A percentile compares a stretch with the other conserved stretches of the same genome.
Evolutionary conservation across 2,888 invertebrate genomes (phyloP).

Genomic region (Drosophila parthenogenetica): DNA sequence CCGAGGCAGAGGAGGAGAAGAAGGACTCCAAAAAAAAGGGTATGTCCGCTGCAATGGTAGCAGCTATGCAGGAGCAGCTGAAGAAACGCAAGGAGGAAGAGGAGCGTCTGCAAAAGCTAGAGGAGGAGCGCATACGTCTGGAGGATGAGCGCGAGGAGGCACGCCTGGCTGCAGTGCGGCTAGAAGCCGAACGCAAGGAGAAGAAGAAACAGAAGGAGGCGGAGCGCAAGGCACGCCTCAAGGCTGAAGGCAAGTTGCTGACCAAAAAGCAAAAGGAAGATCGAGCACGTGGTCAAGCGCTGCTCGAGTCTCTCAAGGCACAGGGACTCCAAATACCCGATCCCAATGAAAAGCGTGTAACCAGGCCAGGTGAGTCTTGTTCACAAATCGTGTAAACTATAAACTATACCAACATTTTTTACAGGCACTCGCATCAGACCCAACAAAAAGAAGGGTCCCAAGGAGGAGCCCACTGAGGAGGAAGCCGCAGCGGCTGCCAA

Average conservation of each 20-base stretch:
- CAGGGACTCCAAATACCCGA: constrained; percentile 94
- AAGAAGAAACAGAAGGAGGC: constrained; percentile 96
- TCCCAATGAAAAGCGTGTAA: constrained; percentile 87
- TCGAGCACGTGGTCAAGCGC: constrained; percentile 93
- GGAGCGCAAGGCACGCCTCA: constrained; percentile 95
- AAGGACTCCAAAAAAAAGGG: constrained; percentile 87
- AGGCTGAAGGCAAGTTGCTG: constrained; percentile 97
- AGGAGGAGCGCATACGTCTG: constrained; percentile 91
- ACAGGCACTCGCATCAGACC: constrained; percentile 90
- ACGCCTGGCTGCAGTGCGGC: constrained; percentile 90
- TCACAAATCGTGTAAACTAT: no score
- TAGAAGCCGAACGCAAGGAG: constrained; percentile 95
- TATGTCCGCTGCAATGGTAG: constrained; percentile 93
- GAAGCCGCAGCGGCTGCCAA: constrained; percentile 63
- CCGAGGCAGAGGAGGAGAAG: constrained; percentile 86
- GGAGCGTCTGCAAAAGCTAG: constrained; percentile 89
- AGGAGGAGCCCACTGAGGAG: constrained; percentile 82
- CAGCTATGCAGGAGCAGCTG: constrained; percentile 96
- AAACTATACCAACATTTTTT: background rate
- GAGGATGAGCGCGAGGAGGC: constrained; percentile 91
- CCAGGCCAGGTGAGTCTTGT: constrained; percentile 85
- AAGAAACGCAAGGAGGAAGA: constrained; percentile 95
- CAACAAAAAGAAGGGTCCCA: constrained; percentile 89
- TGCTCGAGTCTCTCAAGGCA: constrained; percentile 94
- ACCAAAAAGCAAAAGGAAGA: constrained; percentile 97